Percentiles rank a stretch among this genome's conserved stretches.
These are phyloP conservation scores for Anguilla marmorata DNA, from an alignment of 2,797 vertebrate genomes.

Conservation along the genomic window DNA sequence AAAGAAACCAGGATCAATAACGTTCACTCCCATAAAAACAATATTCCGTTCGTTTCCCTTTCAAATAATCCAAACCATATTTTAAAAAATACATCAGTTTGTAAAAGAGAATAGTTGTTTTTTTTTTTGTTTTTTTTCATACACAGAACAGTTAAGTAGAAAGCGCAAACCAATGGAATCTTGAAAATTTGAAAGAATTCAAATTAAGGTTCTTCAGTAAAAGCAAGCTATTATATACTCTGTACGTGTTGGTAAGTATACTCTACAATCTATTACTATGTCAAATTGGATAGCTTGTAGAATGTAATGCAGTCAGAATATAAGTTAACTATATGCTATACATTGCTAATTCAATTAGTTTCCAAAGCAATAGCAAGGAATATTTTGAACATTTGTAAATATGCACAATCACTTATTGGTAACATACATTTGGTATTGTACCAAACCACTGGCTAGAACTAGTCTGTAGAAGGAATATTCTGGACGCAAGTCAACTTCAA, in stretches of 20 bases:
- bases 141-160: slow-evolving; percentile 75
- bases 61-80: slow-evolving; percentile 75
- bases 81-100: slow-evolving; percentile 83
- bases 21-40: slow-evolving; percentile 77
- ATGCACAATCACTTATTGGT: slow-evolving; percentile 54
- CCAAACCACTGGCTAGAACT: slow-evolving; percentile 60
- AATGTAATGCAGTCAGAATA: slow-evolving; percentile 56
- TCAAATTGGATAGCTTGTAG: slow-evolving; percentile 63
- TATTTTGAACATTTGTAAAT: slow-evolving; percentile 44
- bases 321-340: slow-evolving; percentile 66
- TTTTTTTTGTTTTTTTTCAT: slow-evolving; percentile 42
- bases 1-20: slow-evolving; percentile 65
- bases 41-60: slow-evolving; percentile 72
- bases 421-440: slow-evolving; percentile 63
- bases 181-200: slow-evolving; percentile 45
- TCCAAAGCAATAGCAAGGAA: slow-evolving; percentile 60
- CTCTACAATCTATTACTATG: slow-evolving; percentile 63
- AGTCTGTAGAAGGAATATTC: slow-evolving; percentile 47
- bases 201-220: slow-evolving; percentile 42
- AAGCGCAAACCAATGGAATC: slow-evolving; percentile 67
- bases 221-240: slow-evolving; percentile 54
- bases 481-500: slow-evolving; percentile 63
- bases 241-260: slow-evolving; percentile 68
- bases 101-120: slow-evolving; percentile 71
- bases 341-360: slow-evolving; percentile 61